Evolutionary conservation across 2,888 invertebrate species (phyloP).

Genomic region (Hofmannophila pseudospretella): DNA sequence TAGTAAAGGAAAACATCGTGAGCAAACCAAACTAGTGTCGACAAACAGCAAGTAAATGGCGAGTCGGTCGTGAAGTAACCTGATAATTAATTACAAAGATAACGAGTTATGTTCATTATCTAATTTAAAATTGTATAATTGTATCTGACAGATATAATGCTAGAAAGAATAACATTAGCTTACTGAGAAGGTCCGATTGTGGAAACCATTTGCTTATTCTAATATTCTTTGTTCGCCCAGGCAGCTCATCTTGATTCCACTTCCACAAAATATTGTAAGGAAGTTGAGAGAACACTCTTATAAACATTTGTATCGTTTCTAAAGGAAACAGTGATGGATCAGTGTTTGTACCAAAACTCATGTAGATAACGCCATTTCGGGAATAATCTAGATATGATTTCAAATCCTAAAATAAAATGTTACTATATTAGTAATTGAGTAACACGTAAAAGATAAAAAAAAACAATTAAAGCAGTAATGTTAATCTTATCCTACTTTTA

Average conservation of each 20-base stretch:
- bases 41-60: no score
- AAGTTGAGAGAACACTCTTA: conserved; percentile 36
- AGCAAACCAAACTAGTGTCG: no score
- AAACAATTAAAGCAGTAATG: no score
- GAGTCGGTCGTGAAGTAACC: no score
- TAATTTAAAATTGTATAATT: no score
- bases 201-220: conserved; percentile 49
- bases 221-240: conserved; percentile 35
- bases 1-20: no score
- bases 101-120: background rate
- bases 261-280: conserved; percentile 50
- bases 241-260: conserved; percentile 40
- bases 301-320: conserved; percentile 30
- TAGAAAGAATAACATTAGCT: conserved; percentile 18
- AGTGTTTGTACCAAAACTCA: conserved; percentile 49
- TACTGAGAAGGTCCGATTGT: conserved; percentile 40
- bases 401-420: conserved; percentile 32
- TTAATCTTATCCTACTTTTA: no score
- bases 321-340: conserved; percentile 30
- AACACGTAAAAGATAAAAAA: no score
- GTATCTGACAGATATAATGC: background rate
- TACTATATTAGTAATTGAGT: no score
- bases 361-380: conserved; percentile 39
- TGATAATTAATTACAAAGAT: no score
- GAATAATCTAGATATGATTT: conserved; percentile 38